Base-by-base conservation (phyloP, 2,888 invertebrate genomes). In the Eupeodes latifasciatus region DNA sequence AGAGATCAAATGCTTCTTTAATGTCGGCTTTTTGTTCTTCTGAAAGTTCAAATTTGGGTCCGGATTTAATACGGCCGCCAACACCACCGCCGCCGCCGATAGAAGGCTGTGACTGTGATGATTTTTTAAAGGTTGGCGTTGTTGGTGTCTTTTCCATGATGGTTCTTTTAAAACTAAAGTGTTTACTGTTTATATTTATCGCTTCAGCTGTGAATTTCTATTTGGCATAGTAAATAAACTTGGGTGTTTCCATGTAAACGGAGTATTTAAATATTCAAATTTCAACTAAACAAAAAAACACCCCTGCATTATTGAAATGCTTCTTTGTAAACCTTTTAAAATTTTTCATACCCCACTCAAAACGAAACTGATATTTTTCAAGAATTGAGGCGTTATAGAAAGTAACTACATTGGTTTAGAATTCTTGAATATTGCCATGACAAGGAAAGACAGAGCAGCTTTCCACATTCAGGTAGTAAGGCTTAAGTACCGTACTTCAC, bases 1-100 rank as follows among this genome's bases (percentile, higher is more conserved):
- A 99, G 16, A 99, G 94, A 94, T 98, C 97, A 93, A 99, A 99
- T 0, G 99, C 98, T 94, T 99, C 98, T 93, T 97, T 97, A 82
- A 99, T 98, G 92, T 99, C 99, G 67, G 96, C 95, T 93, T 97
- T 97, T 92, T 98, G 98, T 92, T 98, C 97, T 89, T 98, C 97
- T 7, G 96, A 96, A 11, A 99, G 94, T 93, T 98, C 98, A 92
- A 97, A 96, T 93, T 97, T 97, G 0, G 96, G 96, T 0, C 94
- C 94, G 4, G 88, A 85, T 40, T 81, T 88, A 7, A 78, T 81
- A 9, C 88, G 81, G 0, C 86, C 83, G 1, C 88, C 88, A 12
- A 81, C 88, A 5, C 5, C 6, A 11, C 78, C 85, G 10, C 84
- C 88, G 5, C 5, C 40, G 11, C 81, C 85, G 5, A 84, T 66